phyloP scores from a whole-genome alignment of 2,797 vertebrate genomes.

The Amniataba percoides region DNA sequence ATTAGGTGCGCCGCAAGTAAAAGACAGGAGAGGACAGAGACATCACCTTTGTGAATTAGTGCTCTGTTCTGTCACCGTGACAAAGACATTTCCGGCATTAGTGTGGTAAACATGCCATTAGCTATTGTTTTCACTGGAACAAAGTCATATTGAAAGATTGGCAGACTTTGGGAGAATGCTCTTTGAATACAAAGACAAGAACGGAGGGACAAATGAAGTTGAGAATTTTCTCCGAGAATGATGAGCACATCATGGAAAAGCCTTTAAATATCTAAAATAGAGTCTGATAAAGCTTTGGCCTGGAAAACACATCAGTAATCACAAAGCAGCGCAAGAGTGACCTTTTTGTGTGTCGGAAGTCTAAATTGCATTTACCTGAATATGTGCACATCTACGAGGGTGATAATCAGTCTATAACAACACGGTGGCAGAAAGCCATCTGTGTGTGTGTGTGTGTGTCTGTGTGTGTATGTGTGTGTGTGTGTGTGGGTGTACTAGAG shows the following conservation, averaged over 20 bases:
- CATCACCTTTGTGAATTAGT: slow-evolving; percentile 17
- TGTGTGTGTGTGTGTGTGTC: background rate
- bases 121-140: slow-evolving; percentile 20
- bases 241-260: slow-evolving; percentile 8
- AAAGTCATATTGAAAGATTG: slow-evolving; percentile 24
- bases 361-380: slow-evolving; percentile 8
- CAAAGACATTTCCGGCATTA: background rate
- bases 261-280: background rate
- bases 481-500: slow-evolving; percentile 1
- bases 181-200: slow-evolving; percentile 3
- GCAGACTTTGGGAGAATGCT: background rate
- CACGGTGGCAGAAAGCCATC: background rate
- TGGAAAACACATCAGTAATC: slow-evolving; percentile 22
- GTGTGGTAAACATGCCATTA: slow-evolving; percentile 31
- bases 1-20: background rate
- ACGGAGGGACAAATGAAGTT: background rate
- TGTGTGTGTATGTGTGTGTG: slow-evolving; percentile 9
- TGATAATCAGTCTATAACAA: slow-evolving; percentile 11
- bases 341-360: background rate
- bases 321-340: background rate
- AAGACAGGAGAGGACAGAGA: slow-evolving; percentile 9
- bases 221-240: background rate
- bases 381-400: slow-evolving; percentile 16
- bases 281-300: slow-evolving; percentile 6
- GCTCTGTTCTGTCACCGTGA: slow-evolving; percentile 17